Evolutionary conservation across 2,797 vertebrate genomes (phyloP).

Genomic region (Perodicticus potto): DNA sequence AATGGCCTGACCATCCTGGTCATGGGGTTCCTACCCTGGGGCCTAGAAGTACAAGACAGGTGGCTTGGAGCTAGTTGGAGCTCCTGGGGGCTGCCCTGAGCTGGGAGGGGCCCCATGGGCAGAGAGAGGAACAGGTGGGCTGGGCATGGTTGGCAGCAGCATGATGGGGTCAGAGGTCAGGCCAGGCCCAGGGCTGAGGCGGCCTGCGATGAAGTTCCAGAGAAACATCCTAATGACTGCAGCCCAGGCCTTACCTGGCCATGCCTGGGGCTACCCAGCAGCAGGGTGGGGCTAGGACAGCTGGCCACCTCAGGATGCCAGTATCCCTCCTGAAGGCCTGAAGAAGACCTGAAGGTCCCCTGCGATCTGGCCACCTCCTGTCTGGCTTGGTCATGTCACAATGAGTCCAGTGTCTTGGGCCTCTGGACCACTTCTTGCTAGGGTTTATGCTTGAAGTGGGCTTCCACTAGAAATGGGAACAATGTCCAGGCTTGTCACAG

Average conservation of each 20-base stretch:
- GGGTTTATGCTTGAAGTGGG: slow-evolving; percentile 99
- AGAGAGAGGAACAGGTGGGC: background rate
- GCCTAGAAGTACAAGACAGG: background rate
- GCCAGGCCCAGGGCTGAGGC: background rate
- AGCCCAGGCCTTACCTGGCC: slow-evolving; percentile 1
- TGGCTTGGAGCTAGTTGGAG: background rate
- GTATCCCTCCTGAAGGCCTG: too few relatives aligned
- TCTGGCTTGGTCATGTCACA: background rate
- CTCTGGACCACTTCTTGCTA: slow-evolving; percentile 85
- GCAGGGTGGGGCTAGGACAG: background rate
- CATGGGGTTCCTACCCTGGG: background rate
- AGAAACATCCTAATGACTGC: background rate
- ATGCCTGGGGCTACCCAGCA: background rate
- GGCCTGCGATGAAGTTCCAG: background rate
- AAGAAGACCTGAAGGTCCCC: background rate
- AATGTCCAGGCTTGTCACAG: fast-evolving
- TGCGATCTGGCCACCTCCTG: background rate
- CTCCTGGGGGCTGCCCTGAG: background rate
- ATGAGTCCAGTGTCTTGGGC: slow-evolving; percentile 70
- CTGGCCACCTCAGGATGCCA: background rate
- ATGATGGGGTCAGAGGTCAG: background rate
- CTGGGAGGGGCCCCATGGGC: background rate
- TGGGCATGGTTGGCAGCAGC: background rate
- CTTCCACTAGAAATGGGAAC: slow-evolving; percentile 93
- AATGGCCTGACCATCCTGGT: background rate